Evolutionary conservation across 2,888 invertebrate genomes (phyloP).

Genomic region (Lasioglossum vierecki): DNA sequence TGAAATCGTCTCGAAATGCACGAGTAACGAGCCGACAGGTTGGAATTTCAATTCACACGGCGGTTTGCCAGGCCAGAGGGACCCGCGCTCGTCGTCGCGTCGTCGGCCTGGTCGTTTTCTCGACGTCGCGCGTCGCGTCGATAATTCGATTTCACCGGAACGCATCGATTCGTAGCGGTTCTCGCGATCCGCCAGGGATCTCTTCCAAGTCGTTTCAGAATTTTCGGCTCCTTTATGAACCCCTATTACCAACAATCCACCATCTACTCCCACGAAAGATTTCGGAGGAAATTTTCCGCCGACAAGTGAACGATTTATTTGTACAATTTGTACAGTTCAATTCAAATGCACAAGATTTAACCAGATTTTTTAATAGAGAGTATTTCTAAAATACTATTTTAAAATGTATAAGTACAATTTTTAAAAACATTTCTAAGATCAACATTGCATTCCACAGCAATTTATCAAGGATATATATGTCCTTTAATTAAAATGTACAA

Average conservation of each 20-base stretch:
- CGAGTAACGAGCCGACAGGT: slow-evolving; percentile 29
- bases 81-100: neutral
- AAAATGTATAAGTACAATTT: neutral
- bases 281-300: neutral
- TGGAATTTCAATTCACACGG: slow-evolving; percentile 44
- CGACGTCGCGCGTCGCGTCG: neutral
- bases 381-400: too few species aligned
- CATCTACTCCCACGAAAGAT: neutral
- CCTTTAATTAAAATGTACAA: too few species aligned
- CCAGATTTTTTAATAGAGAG: too few species aligned
- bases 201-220: slow-evolving; percentile 33
- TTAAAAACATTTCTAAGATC: too few species aligned
- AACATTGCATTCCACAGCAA: too few species aligned
- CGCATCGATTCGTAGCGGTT: slow-evolving; percentile 36
- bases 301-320: neutral
- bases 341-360: too few species aligned
- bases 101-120: slow-evolving; percentile 7
- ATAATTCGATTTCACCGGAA: slow-evolving; percentile 30
- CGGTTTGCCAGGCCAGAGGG: neutral
- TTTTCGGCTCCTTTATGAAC: slow-evolving; percentile 12
- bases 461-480: too few species aligned
- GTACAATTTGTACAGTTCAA: too few species aligned
- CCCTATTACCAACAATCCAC: neutral
- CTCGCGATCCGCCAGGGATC: slow-evolving; percentile 14
- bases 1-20: slow-evolving; percentile 4